Base-by-base conservation (phyloP, 2,888 invertebrate genomes). In the Minunthozetes semirufus region DNA sequence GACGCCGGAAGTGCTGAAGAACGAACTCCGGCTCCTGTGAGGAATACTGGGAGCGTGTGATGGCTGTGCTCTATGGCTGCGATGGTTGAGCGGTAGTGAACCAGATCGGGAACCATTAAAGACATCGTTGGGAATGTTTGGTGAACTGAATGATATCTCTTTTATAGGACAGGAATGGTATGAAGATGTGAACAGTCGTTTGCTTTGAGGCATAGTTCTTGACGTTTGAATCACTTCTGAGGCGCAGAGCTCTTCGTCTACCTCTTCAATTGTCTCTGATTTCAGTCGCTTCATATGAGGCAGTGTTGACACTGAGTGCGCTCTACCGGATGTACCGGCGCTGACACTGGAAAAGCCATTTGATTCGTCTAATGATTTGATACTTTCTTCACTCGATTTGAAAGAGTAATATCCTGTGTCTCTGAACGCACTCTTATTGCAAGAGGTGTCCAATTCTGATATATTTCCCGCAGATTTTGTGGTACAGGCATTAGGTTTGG, bases 371-470 rank as follows among this genome's bases (percentile, higher is more conserved):
- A 78, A 74, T 72, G 77, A 77, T 29, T 77, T 73, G 59, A 78
- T 76, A 71, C 78, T 78, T 59, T 78, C 78, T 75, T 78, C 78
- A 15, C 78, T 78, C 19, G 78, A 78, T 38, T 78, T 78, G 66
- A 78, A 78, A 29, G 78, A 78, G 76, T 79, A 79, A 73, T 79
- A 79, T 48, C 79, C 79, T 42, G 79, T 79, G 73, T 79, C 79
- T 29, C 79, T 76, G 53, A 78, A 78, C 27, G 72, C 71, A 59
- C 27, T 76, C 72, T 78, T 78, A 38, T 75, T 77, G 15, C 33
- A 74, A 27, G 68, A 73, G 77, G 70, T 77, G 77, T 63, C 63
- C 63, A 63, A 63, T 63, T 63, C 63, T 11, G 63, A 29, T 56
- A 78, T 78, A 68, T 78, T 78, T n/a, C 78, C 78, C 22, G 77